These are phyloP conservation scores for Apocheima hispidaria DNA, from an alignment of 2,888 invertebrate genomes.

Conservation along the genomic window DNA sequence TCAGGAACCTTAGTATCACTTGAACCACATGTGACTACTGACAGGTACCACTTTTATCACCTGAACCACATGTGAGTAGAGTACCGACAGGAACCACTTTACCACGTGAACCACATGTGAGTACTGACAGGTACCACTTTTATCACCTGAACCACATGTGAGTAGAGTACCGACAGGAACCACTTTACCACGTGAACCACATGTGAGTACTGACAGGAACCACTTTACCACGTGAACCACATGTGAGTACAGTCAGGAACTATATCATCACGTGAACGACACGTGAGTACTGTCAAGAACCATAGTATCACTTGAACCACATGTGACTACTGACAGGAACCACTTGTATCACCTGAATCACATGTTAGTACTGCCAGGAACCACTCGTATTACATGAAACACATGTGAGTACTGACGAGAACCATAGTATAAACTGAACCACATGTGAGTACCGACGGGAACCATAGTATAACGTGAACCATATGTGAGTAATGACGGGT, in stretches of 20 bases:
- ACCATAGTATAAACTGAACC: slow-evolving; percentile 93
- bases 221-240: not conserved
- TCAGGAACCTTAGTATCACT: too few species aligned
- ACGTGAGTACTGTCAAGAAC: too few species aligned
- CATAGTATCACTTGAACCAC: not conserved
- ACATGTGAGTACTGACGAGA: slow-evolving; percentile 89
- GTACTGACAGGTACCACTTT: slow-evolving; percentile 92
- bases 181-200: too few species aligned
- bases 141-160: too few species aligned
- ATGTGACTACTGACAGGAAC: too few species aligned
- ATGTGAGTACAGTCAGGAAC: too few species aligned
- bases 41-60: not conserved
- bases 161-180: too few species aligned
- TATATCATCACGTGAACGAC: too few species aligned
- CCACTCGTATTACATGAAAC: slow-evolving; percentile 88
- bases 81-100: slow-evolving; percentile 93
- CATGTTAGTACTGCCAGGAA: slow-evolving; percentile 90
- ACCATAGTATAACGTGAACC: too few species aligned
- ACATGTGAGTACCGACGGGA: too few species aligned
- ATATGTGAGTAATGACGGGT: slow-evolving; percentile 72
- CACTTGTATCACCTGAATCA: not conserved
- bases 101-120: too few species aligned
- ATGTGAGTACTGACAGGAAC: slow-evolving; percentile 65
- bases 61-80: not conserved
- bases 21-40: not conserved